Evolutionary conservation across 2,888 invertebrate species (phyloP), one percentile per base, ranked within the genome.

Genomic region (Melanotus villosus): DNA sequence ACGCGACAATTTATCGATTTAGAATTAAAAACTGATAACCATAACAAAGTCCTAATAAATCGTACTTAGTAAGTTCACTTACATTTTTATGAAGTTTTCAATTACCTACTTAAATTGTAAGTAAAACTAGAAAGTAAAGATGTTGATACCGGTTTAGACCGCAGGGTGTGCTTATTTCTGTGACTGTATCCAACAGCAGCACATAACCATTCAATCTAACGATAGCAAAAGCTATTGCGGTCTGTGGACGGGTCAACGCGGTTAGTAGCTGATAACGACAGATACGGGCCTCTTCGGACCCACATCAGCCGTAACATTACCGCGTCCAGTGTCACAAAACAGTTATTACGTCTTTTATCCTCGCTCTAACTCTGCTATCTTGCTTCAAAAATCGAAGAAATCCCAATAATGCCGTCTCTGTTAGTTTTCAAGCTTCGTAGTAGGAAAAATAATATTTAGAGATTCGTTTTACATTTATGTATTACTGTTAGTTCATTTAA

Each of bases 211-310:
- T 76, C 78, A 79, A 78, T 75, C 72, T 78, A 77, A 79, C 74
- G 77, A 75, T 74, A 71, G 76, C 76, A 72, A 75, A 75, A 77
- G 75, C 73, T 74, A 77, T 79, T 79, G 79, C 71, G 78, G 80
- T 77, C 75, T 77, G 78, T 80, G 83, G 84, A 83, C 83, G 83
- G 84, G 84, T 84, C 84, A 84, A 79, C 81, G 79, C 77, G 75
- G 78, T 80, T 82, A 82, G 78, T 76, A 78, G 79, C 81, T 84
- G 83, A 84, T 84, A 84, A 84, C 81, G 82, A 80, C 74, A 76
- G 75, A 74, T 77, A 77, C 74, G 78, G 74, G 75, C 78, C 74
- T 71, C 64, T 68, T 75, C 72, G 75, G 75, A 72, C 72, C 75
- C 71, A 72, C 71, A 72, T 72, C 73, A 73, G 71, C 68, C 70